A percentile compares a stretch with the other conserved stretches of the same genome.
phyloP scores from a whole-genome alignment of 2,113 vertebrate genomes.

The Thalassoma bifasciatum region DNA sequence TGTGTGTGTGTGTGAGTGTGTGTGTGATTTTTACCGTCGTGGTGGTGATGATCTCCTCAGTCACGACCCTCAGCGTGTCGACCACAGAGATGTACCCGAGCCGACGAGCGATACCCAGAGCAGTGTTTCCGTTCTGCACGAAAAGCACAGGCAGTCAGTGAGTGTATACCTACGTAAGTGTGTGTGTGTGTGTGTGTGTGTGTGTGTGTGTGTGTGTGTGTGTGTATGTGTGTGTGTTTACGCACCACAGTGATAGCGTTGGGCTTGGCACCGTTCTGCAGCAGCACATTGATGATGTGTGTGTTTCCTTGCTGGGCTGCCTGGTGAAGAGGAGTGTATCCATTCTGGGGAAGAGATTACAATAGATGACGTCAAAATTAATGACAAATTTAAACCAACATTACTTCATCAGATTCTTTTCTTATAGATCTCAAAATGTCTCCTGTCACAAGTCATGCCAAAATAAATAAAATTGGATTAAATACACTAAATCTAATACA shows the following conservation, averaged over 20 bases:
- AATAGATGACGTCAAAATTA: neutral
- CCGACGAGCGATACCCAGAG: slow-evolving; percentile 92
- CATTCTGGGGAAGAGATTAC: slow-evolving; percentile 84
- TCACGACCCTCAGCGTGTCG: slow-evolving; percentile 96
- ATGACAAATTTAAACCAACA: neutral
- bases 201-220: neutral
- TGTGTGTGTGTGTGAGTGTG: neutral
- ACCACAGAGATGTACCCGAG: slow-evolving; percentile 99
- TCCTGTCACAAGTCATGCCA: no score
- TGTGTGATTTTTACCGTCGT: slow-evolving; percentile 88
- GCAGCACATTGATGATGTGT: slow-evolving; percentile 95
- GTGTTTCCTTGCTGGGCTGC: slow-evolving; percentile 98
- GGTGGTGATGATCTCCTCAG: slow-evolving; percentile 95
- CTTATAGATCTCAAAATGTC: no score
- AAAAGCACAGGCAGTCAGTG: neutral
- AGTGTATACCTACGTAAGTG: neutral
- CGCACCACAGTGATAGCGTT: slow-evolving; percentile 93
- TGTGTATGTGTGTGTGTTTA: neutral
- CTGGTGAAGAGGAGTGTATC: slow-evolving; percentile 97
- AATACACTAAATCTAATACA: no score
- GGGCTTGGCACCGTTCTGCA: slow-evolving; percentile 93
- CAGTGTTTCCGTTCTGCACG: slow-evolving; percentile 94
- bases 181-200: neutral
- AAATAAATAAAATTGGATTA: no score
- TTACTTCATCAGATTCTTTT: no score